Evolutionary conservation across 2,888 invertebrate genomes (phyloP).

Genomic region (Neuroscelio doddi): DNA sequence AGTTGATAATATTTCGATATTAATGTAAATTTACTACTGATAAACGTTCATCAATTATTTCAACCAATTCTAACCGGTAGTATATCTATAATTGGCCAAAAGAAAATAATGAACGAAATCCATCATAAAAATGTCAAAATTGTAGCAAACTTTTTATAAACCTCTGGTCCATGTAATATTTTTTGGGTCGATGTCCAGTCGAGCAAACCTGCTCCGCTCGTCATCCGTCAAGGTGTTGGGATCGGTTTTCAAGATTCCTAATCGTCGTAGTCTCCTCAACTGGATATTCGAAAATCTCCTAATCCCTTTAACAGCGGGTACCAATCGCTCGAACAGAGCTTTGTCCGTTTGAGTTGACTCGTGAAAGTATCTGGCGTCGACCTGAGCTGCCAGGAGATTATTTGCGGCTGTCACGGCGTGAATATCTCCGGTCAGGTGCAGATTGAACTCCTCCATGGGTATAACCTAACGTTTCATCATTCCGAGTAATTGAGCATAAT

Average conservation of each 20-base stretch:
- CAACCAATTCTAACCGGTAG: too few species aligned
- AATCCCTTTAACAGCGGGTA: constrained; percentile 26
- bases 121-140: too few species aligned
- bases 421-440: constrained; percentile 97
- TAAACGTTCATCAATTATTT: too few species aligned
- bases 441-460: constrained; percentile 99
- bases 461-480: constrained; percentile 79
- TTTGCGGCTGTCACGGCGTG: constrained; percentile 98
- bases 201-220: constrained; percentile 85
- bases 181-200: constrained; percentile 91
- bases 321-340: constrained; percentile 32
- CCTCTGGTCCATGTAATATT: constrained; percentile 89
- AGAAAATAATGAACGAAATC: too few species aligned
- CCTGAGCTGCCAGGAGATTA: constrained; percentile 95
- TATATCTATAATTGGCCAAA: too few species aligned
- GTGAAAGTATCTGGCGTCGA: constrained; percentile 82
- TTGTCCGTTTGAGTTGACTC: background rate
- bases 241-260: constrained; percentile 90
- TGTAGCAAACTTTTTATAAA: too few species aligned
- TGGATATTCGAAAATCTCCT: constrained; percentile 77
- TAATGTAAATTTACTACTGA: too few species aligned
- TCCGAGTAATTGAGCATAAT: too few species aligned
- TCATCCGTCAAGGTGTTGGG: constrained; percentile 85
- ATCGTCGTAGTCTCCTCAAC: constrained; percentile 78
- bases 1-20: too few species aligned